Percentiles rank a stretch among this genome's conserved stretches.
Evolutionary conservation across 2,113 vertebrate species (phyloP).

Genomic region (Paramormyrops kingsleyae): DNA sequence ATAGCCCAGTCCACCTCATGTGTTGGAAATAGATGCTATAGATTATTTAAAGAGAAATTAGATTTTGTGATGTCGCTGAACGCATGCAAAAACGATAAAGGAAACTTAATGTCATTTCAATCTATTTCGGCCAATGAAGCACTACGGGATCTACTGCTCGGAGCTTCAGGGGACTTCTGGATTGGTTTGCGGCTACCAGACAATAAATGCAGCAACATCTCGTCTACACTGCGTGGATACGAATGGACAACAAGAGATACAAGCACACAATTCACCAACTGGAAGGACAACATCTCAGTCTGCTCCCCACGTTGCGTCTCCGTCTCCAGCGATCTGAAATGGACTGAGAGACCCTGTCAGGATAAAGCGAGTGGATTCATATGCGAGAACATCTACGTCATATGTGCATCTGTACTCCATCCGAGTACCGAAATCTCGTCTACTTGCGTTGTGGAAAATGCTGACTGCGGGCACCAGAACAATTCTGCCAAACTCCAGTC

Average conservation of each 20-base stretch:
- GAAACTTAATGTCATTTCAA: conserved; percentile 37
- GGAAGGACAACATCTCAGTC: conserved; percentile 25
- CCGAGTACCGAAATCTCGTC: not conserved
- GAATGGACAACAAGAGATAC: not conserved
- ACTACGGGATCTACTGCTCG: conserved; percentile 21
- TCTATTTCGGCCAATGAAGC: conserved; percentile 18
- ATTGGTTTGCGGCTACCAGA: conserved; percentile 45
- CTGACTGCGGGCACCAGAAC: not conserved
- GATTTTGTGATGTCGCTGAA: conserved; percentile 47
- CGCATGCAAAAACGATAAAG: conserved; percentile 37
- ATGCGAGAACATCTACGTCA: conserved; percentile 37
- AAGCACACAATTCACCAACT: conserved; percentile 18
- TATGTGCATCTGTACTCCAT: conserved; percentile 22
- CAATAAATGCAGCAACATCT: conserved; percentile 42
- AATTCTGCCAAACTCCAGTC: not conserved
- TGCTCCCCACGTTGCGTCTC: conserved; percentile 49
- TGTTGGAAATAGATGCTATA: conserved; percentile 14
- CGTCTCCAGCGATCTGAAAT: conserved; percentile 37
- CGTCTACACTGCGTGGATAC: no score
- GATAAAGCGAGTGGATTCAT: conserved; percentile 49
- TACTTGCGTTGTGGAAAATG: conserved; percentile 4
- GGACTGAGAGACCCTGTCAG: conserved; percentile 41
- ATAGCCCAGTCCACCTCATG: conserved; percentile 10
- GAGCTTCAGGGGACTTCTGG: conserved; percentile 48
- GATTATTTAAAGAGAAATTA: conserved; percentile 15